Conservation (phyloP, 1,140 invertebrate genomes). For the Anastrepha ludens region DNA sequence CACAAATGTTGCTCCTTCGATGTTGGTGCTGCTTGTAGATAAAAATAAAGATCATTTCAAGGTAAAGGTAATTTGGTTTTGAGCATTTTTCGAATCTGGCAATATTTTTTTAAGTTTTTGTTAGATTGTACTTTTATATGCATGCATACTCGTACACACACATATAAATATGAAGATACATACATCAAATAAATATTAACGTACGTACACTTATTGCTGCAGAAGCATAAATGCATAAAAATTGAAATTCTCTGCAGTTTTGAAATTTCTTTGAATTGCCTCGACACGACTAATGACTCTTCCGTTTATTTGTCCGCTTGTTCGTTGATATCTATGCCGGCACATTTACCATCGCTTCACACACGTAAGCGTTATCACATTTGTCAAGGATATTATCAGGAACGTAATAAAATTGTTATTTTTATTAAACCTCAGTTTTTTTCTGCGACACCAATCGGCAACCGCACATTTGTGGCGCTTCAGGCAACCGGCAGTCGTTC, state of each 20-base stretch:
- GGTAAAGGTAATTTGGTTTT: too few relatives aligned
- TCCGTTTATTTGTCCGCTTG: background rate
- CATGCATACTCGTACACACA: too few relatives aligned
- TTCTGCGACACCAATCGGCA: background rate
- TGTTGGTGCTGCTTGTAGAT: too few relatives aligned
- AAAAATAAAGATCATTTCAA: too few relatives aligned
- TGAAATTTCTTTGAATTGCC: conserved; percentile 10
- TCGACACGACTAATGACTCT: background rate
- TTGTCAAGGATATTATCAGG: conserved; percentile 49
- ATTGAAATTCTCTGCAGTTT: conserved; percentile 21
- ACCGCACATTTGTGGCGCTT: conserved; percentile 28
- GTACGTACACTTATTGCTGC: too few relatives aligned
- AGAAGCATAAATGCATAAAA: background rate
- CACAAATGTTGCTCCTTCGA: too few relatives aligned
- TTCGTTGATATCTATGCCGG: background rate
- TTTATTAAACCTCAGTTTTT: conserved; percentile 52
- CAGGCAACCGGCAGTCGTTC: background rate
- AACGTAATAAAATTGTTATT: conserved; percentile 51
- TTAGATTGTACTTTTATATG: too few relatives aligned
- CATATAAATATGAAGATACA: too few relatives aligned
- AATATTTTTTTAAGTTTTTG: too few relatives aligned
- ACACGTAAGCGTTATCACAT: conserved; percentile 22
- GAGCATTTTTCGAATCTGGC: too few relatives aligned
- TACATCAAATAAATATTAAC: too few relatives aligned
- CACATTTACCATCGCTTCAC: background rate